A percentile compares a stretch with the other conserved stretches of the same genome.
Evolutionary conservation across 64 coral and sea anemone species (phyloP).

Genomic region (Stylophora pistillata): DNA sequence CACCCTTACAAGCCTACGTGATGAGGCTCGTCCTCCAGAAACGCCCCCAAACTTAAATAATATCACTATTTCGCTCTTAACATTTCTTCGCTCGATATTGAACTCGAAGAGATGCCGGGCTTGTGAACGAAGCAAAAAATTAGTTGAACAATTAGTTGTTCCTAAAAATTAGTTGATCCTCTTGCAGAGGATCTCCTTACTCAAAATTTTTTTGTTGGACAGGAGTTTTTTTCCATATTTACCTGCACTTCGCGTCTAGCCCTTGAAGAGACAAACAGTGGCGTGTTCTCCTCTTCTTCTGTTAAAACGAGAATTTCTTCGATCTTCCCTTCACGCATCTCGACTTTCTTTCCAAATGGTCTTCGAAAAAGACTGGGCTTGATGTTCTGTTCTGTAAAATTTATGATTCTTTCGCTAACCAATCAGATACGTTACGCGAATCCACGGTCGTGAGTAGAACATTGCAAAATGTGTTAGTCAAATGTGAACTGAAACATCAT

Average conservation of each 20-base stretch:
- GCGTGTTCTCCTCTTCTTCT: constrained; percentile 16
- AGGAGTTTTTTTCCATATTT: not conserved
- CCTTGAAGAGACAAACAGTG: constrained; percentile 1
- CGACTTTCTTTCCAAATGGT: not conserved
- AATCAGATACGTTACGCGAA: not conserved
- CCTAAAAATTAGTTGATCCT: too few relatives aligned
- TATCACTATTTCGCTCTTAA: too few relatives aligned
- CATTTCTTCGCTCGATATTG: not conserved
- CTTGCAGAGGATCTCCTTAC: not conserved
- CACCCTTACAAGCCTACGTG: not conserved
- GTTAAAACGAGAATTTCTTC: constrained; percentile 27
- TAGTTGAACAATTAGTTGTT: not conserved
- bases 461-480: not conserved
- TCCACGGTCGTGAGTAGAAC: too few relatives aligned
- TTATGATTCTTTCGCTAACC: not conserved
- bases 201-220: not conserved
- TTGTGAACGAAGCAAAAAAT: not conserved
- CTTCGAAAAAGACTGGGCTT: not conserved
- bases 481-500: not conserved
- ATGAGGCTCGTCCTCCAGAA: not conserved
- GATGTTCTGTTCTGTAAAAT: not conserved
- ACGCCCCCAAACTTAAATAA: not conserved
- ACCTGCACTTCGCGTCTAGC: not conserved
- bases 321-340: not conserved
- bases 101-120: not conserved